Conservation (phyloP, 2,797 vertebrate species). For the Coendou prehensilis region DNA sequence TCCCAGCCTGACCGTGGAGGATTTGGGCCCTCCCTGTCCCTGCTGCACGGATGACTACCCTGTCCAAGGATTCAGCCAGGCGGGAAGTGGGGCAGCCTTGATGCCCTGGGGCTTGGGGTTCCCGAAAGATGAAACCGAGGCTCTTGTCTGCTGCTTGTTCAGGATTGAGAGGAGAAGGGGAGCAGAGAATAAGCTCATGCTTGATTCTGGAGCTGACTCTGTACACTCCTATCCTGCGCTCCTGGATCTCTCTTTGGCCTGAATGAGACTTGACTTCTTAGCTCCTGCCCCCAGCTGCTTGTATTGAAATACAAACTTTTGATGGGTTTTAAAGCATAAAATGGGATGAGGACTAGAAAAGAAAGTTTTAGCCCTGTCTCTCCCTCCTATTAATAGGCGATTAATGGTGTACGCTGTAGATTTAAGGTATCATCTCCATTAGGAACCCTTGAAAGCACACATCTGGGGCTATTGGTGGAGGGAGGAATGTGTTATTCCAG, state of each 20-base stretch:
- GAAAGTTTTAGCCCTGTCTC: not conserved
- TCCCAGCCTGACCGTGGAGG: not conserved
- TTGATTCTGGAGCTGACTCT: not conserved
- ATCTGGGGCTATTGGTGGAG: not conserved
- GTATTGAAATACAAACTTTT: conserved; percentile 29
- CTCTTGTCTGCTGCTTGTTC: not conserved
- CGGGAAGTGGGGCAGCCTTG: not conserved
- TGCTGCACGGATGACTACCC: conserved; percentile 34
- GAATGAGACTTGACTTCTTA: not conserved
- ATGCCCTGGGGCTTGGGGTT: not conserved
- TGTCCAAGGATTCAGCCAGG: conserved; percentile 76
- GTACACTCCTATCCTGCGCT: not conserved
- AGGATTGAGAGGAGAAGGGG: not conserved
- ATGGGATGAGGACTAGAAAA: not conserved
- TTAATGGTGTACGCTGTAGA: not conserved
- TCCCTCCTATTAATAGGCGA: not conserved
- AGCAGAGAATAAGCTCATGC: not conserved
- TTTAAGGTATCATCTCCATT: not conserved
- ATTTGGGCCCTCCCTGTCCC: not conserved
- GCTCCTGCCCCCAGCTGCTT: not conserved
- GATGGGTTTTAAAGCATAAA: not conserved
- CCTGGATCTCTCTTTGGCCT: conserved; percentile 8
- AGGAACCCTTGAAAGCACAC: not conserved
- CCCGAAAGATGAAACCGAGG: not conserved
- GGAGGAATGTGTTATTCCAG: not conserved